phyloP scores from a whole-genome alignment of 2,113 vertebrate species.

The Cariama cristata region DNA sequence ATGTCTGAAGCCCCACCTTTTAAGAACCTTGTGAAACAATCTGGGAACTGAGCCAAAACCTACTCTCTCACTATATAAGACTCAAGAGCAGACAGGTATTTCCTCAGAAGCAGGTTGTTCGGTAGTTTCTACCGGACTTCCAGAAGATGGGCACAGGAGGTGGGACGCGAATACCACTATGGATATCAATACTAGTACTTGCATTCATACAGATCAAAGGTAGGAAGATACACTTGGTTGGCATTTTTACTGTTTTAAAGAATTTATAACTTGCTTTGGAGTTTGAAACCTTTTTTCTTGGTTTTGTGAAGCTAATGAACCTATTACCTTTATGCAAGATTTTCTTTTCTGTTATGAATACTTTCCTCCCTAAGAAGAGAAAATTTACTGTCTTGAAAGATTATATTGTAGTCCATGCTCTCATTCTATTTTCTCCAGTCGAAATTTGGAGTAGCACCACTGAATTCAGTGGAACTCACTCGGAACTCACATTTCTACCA shows the following conservation, averaged over 20 bases:
- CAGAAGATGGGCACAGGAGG: constrained; percentile 67
- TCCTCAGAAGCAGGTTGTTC: constrained; percentile 58
- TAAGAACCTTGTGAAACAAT: constrained; percentile 57
- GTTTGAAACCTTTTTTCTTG: not conserved
- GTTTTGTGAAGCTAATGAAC: constrained; percentile 3
- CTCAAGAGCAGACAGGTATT: not conserved
- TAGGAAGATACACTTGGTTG: constrained; percentile 36
- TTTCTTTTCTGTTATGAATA: not conserved
- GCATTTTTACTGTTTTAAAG: constrained; percentile 1
- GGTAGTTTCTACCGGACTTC: constrained; percentile 39
- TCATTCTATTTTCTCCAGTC: not conserved
- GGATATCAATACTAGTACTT: constrained; percentile 71
- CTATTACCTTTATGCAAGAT: not conserved
- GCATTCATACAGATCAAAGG: constrained; percentile 62
- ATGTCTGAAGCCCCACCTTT: constrained; percentile 61
- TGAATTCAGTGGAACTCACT: not conserved
- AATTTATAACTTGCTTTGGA: constrained; percentile 1
- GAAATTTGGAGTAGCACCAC: not conserved
- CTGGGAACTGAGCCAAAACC: constrained; percentile 68
- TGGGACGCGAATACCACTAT: constrained; percentile 58
- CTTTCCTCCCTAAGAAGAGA: not conserved
- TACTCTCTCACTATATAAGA: constrained; percentile 76
- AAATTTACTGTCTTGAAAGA: not conserved
- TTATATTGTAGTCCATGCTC: not conserved
- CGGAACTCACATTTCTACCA: not conserved